phyloP scores from a whole-genome alignment of 2,888 invertebrate species.

The Melanostoma mellinum region DNA sequence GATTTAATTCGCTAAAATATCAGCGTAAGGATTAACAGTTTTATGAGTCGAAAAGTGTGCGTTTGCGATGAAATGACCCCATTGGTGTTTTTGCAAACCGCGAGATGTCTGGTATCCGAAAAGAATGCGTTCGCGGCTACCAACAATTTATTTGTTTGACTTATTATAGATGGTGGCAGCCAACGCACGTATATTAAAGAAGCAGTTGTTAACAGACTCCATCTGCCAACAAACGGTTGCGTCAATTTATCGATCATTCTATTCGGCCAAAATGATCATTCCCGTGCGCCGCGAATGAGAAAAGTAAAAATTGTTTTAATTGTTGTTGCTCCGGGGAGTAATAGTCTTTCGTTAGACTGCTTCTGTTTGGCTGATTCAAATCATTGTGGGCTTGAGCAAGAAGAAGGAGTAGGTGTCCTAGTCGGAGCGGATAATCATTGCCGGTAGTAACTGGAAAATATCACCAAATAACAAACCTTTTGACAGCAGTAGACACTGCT shows the following conservation, averaged over 20 bases:
- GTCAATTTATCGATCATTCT: slow-evolving; percentile 1
- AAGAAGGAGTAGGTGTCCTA: neutral
- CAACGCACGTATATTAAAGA: too few relatives aligned
- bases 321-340: neutral
- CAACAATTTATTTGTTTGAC: too few relatives aligned
- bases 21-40: too few relatives aligned
- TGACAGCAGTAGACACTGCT: neutral
- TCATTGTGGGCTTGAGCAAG: neutral
- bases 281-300: neutral
- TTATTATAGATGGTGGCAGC: too few relatives aligned
- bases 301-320: neutral
- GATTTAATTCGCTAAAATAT: too few relatives aligned
- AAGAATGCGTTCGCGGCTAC: too few relatives aligned
- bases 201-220: too few relatives aligned
- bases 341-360: neutral
- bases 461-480: neutral
- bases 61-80: too few relatives aligned
- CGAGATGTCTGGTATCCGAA: too few relatives aligned
- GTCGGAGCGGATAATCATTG: slow-evolving; percentile 1
- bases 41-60: too few relatives aligned
- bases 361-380: neutral
- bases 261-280: neutral
- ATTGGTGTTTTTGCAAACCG: too few relatives aligned
- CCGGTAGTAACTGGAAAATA: slow-evolving; percentile 1
- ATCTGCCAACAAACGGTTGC: too few relatives aligned